These are phyloP conservation scores for Petaurus breviceps DNA, from an alignment of 2,113 vertebrate genomes.

Conservation along the genomic window DNA sequence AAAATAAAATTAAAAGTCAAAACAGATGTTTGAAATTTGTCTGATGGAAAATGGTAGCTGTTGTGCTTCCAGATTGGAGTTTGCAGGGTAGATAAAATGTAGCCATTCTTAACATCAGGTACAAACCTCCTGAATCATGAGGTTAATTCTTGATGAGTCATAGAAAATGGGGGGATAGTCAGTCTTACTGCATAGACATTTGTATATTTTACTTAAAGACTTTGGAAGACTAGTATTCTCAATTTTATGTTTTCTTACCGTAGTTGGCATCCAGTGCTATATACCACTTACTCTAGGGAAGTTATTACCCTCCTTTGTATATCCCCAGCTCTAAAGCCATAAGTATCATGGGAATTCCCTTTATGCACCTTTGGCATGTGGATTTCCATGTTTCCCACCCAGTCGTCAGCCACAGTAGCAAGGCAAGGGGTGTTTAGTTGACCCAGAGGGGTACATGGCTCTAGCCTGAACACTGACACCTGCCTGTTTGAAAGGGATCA, in stretches of 20 bases:
- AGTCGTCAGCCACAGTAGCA: neutral
- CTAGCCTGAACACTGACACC: neutral
- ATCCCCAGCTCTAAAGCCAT: neutral
- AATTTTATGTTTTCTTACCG: neutral
- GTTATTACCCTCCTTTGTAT: neutral
- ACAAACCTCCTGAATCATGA: neutral
- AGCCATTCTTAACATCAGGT: neutral
- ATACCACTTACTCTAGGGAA: neutral
- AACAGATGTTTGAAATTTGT: conserved; percentile 55
- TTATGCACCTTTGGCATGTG: neutral
- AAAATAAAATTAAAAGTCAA: conserved; percentile 51
- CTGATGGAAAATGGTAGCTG: conserved; percentile 33
- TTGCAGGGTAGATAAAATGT: neutral
- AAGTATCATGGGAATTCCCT: neutral
- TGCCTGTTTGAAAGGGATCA: neutral
- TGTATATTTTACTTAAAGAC: neutral
- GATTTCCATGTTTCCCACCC: neutral
- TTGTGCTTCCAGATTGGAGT: neutral
- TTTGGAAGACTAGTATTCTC: neutral
- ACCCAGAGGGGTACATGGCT: neutral
- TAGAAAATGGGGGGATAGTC: neutral
- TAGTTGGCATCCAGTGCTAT: neutral
- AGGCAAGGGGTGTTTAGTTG: neutral
- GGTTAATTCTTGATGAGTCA: neutral
- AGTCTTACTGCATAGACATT: neutral